Conservation (phyloP, 2,113 vertebrate genomes). For the Procavia capensis region DNA sequence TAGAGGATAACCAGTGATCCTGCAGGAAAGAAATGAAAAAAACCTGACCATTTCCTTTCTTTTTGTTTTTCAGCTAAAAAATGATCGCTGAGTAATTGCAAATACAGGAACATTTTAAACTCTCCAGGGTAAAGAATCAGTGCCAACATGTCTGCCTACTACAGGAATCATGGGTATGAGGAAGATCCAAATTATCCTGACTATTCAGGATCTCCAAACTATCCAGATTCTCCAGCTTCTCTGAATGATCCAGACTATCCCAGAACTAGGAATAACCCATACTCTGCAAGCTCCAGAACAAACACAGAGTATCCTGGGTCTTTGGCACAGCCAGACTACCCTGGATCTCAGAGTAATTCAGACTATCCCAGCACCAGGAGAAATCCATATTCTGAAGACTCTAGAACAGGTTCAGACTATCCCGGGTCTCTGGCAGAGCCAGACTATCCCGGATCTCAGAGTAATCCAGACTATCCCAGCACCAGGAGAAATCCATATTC, state of each 20-base stretch:
- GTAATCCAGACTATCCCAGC: neutral
- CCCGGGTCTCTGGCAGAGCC: neutral
- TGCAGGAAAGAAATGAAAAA: neutral
- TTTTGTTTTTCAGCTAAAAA: conserved; percentile 61
- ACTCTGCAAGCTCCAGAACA: conserved; percentile 27
- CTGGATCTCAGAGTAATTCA: neutral
- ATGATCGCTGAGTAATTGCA: neutral
- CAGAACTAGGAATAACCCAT: neutral
- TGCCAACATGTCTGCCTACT: conserved; percentile 68
- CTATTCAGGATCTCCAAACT: neutral
- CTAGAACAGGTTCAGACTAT: neutral
- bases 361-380: neutral
- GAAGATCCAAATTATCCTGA: neutral
- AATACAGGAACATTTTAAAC: neutral
- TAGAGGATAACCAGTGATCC: neutral
- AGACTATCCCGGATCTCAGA: conserved; percentile 24
- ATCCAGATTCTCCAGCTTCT: neutral
- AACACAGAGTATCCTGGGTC: neutral
- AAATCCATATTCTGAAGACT: neutral
- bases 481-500: neutral
- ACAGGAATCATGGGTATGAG: conserved; percentile 20
- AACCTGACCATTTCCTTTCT: conserved; percentile 17
- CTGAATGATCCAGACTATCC: neutral
- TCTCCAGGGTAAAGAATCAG: neutral
- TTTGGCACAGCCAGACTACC: conserved; percentile 43